Evolutionary conservation across 2,797 vertebrate genomes (phyloP).

Genomic region (Myiotriccus ornatus): DNA sequence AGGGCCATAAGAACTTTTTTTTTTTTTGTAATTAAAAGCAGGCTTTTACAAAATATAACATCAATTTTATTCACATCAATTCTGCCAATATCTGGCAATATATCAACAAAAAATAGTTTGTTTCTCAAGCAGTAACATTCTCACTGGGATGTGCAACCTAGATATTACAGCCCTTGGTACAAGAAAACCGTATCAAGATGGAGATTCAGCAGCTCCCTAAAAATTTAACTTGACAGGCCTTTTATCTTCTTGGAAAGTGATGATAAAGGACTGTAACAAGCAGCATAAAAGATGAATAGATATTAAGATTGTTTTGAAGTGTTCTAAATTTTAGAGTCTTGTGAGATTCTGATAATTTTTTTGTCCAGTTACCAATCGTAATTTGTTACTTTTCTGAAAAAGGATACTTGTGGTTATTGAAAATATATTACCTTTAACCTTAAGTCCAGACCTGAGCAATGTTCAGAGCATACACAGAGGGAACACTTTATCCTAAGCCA

Average conservation of each 20-base stretch:
- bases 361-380: background rate
- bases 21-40: background rate
- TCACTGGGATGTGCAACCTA: background rate
- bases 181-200: background rate
- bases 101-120: background rate
- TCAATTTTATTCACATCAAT: accelerated
- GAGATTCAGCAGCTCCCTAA: background rate
- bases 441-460: background rate
- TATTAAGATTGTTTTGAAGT: background rate
- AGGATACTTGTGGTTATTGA: background rate
- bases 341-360: background rate
- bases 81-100: background rate
- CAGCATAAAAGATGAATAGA: background rate
- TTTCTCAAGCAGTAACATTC: background rate
- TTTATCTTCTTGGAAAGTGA: background rate
- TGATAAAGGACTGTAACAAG: background rate
- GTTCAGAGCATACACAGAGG: background rate
- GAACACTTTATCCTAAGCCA: background rate
- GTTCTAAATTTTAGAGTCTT: background rate
- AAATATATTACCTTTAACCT: background rate
- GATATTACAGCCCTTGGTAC: background rate
- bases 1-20: background rate
- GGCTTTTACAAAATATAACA: background rate
- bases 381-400: background rate
- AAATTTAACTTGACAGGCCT: background rate